A percentile compares a stretch with the other conserved stretches of the same genome.
phyloP scores from a whole-genome alignment of 92 coral and sea anemone genomes.

The Heteractis magnifica region DNA sequence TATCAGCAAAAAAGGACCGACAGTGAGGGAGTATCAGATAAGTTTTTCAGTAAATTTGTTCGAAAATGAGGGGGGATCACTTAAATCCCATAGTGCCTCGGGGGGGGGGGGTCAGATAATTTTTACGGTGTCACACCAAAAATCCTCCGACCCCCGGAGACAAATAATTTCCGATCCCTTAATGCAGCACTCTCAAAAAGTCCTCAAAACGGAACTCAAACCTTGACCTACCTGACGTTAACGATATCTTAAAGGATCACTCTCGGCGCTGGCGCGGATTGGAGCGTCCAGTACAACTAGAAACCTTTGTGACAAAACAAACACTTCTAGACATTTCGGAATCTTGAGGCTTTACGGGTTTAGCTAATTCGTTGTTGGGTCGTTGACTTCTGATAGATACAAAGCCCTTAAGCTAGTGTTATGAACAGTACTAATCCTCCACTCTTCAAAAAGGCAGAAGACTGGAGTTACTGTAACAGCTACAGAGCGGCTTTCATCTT shows the following conservation, averaged over 20 bases:
- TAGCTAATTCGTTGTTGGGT: background rate
- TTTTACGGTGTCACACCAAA: no score
- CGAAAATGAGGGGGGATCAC: no score
- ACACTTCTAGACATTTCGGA: background rate
- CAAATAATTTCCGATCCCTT: background rate
- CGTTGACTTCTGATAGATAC: background rate
- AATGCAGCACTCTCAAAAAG: background rate
- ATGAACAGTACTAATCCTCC: background rate
- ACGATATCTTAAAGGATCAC: background rate
- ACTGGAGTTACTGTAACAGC: background rate
- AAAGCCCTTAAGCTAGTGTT: background rate
- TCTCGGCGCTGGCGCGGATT: background rate
- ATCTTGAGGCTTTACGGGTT: background rate
- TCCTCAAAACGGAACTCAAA: background rate
- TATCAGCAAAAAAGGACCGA: no score
- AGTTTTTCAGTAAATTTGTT: no score
- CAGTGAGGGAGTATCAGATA: no score
- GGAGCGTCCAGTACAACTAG: background rate
- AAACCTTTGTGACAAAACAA: background rate
- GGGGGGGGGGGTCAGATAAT: no score
- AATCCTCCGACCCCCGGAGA: background rate
- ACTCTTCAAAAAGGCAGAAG: no score
- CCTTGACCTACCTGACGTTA: background rate
- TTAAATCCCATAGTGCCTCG: no score
- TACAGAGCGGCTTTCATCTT: no score